These are phyloP conservation scores for Dipodomys stephensi DNA, from an alignment of 2,113 vertebrate species.

Conservation along the genomic window DNA sequence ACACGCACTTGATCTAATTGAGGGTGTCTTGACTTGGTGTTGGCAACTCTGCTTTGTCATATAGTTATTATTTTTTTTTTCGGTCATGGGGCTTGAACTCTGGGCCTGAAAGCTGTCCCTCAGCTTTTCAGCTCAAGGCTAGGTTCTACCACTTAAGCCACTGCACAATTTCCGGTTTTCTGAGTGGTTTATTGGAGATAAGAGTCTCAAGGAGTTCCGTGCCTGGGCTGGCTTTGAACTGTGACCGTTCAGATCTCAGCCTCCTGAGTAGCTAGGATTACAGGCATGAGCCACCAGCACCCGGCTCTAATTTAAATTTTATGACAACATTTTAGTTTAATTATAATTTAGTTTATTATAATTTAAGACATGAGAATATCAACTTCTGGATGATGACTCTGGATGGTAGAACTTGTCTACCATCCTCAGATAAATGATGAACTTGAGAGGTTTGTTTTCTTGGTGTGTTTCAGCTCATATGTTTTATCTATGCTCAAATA, in stretches of 20 bases:
- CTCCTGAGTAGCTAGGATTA: too few species aligned
- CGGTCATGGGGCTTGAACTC: too few species aligned
- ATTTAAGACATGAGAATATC: not conserved
- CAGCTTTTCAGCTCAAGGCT: too few species aligned
- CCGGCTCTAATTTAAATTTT: not conserved
- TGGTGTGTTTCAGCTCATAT: not conserved
- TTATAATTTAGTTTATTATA: not conserved
- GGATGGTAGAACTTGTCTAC: not conserved
- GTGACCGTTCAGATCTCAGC: too few species aligned
- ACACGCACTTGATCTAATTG: not conserved
- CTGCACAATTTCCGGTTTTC: too few species aligned
- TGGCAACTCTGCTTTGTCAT: not conserved
- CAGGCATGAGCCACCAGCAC: too few species aligned
- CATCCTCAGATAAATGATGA: not conserved
- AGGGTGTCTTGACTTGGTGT: not conserved
- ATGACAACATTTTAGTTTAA: not conserved
- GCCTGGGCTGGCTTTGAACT: too few species aligned
- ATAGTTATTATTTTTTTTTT: not conserved
- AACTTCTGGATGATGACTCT: not conserved
- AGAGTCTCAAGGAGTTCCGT: too few species aligned
- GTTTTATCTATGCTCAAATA: not conserved
- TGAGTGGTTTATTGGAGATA: too few species aligned
- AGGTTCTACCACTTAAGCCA: too few species aligned
- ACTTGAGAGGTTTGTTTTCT: not conserved
- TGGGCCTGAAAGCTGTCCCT: too few species aligned